Evolutionary conservation across 2,797 vertebrate species (phyloP).

Genomic region (Phrynocephalus guinanensis): DNA sequence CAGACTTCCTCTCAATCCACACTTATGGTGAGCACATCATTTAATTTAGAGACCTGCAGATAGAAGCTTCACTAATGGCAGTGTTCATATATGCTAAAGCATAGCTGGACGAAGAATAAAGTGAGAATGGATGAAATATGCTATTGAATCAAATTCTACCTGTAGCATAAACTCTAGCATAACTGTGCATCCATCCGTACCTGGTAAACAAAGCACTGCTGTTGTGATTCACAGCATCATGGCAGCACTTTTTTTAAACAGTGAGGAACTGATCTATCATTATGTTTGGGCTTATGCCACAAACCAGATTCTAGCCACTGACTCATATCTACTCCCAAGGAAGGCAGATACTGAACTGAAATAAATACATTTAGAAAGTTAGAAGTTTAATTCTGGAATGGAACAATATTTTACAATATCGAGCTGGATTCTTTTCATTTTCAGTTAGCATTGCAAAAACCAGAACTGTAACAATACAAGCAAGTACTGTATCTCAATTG

Average conservation of each 20-base stretch:
- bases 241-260: too few relatives aligned
- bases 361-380: background rate
- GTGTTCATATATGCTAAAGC: background rate
- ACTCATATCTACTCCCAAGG: constrained; percentile 25
- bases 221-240: too few relatives aligned
- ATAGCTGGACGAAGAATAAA: constrained; percentile 25
- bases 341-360: constrained; percentile 33
- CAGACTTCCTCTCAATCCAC: background rate
- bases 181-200: too few relatives aligned
- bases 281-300: too few relatives aligned
- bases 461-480: background rate
- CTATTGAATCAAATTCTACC: too few relatives aligned
- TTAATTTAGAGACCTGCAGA: constrained; percentile 5
- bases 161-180: too few relatives aligned
- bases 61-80: constrained; percentile 12
- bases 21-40: background rate
- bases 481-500: too few relatives aligned
- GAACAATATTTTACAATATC: background rate
- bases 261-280: too few relatives aligned
- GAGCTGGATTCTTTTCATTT: background rate
- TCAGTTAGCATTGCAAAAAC: background rate
- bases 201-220: too few relatives aligned
- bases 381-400: constrained; percentile 26
- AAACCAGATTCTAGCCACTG: too few relatives aligned
- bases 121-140: background rate